These are phyloP conservation scores for Gephyroberyx darwinii DNA, from an alignment of 2,797 vertebrate species.

Conservation along the genomic window DNA sequence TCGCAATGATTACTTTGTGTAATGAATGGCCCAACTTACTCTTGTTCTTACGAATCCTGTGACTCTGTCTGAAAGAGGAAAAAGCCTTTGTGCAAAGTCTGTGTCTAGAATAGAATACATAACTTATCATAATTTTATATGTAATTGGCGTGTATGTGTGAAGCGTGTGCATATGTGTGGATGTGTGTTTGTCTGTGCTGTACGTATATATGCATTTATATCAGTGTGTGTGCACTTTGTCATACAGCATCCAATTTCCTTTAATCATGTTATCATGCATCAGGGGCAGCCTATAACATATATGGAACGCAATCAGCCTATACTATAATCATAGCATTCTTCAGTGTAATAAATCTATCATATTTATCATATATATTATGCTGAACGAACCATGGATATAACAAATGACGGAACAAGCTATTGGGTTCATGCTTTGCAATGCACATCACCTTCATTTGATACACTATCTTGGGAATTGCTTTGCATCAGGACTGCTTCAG, in stretches of 20 bases:
- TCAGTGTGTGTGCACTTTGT: constrained; percentile 19
- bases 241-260: constrained; percentile 35
- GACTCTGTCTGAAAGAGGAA: too few species aligned
- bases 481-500: constrained; percentile 57
- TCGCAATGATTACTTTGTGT: constrained; percentile 10
- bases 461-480: constrained; percentile 70
- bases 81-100: too few species aligned
- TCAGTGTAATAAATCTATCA: constrained; percentile 53
- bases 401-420: constrained; percentile 57
- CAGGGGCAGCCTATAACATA: constrained; percentile 48
- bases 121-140: not conserved
- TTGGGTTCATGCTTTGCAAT: constrained; percentile 44
- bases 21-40: constrained; percentile 4
- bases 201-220: not conserved
- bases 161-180: constrained; percentile 1
- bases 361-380: constrained; percentile 68
- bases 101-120: too few species aligned
- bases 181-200: not conserved
- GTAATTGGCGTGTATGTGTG: not conserved
- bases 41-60: not conserved
- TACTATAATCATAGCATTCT: constrained; percentile 57
- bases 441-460: constrained; percentile 59
- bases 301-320: constrained; percentile 19
- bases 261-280: constrained; percentile 44
- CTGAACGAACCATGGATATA: constrained; percentile 40